These are phyloP conservation scores for Drosophila greeni DNA, from an alignment of 2,888 invertebrate genomes.

Conservation along the genomic window DNA sequence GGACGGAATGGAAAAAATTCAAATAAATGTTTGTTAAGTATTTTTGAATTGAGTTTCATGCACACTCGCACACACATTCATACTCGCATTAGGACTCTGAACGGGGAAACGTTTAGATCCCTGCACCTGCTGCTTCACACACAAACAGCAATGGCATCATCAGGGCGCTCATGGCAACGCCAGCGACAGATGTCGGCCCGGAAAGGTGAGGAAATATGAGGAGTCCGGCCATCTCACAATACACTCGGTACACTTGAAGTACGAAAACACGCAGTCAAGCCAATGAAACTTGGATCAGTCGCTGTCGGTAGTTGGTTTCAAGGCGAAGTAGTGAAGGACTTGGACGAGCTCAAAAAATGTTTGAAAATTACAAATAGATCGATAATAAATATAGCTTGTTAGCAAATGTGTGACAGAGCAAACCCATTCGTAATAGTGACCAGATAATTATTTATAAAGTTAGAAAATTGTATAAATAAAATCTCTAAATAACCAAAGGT, in stretches of 20 bases:
- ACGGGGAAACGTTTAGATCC: conserved; percentile 53
- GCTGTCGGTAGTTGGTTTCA: not conserved
- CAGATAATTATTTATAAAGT: too few relatives aligned
- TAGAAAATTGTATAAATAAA: too few relatives aligned
- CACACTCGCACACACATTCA: conserved; percentile 32
- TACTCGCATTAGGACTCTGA: conserved; percentile 48
- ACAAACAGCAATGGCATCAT: conserved; percentile 18
- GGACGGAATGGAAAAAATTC: conserved; percentile 48
- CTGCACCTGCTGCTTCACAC: conserved; percentile 65
- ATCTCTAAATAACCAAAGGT: too few relatives aligned
- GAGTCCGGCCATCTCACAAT: not conserved
- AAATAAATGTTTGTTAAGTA: conserved; percentile 74
- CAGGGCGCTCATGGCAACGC: conserved; percentile 13
- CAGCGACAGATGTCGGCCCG: conserved; percentile 24
- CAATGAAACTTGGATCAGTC: not conserved
- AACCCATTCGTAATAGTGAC: too few relatives aligned
- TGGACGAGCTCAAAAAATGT: not conserved
- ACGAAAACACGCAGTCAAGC: not conserved
- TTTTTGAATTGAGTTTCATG: conserved; percentile 69
- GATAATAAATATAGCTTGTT: too few relatives aligned
- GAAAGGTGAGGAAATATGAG: conserved; percentile 6
- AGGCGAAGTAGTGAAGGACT: not conserved
- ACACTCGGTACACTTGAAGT: not conserved
- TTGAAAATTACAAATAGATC: not conserved
- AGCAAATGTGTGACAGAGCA: too few relatives aligned